Base-by-base conservation (phyloP, 2,113 vertebrate genomes). In the Hoplias malabaricus region DNA sequence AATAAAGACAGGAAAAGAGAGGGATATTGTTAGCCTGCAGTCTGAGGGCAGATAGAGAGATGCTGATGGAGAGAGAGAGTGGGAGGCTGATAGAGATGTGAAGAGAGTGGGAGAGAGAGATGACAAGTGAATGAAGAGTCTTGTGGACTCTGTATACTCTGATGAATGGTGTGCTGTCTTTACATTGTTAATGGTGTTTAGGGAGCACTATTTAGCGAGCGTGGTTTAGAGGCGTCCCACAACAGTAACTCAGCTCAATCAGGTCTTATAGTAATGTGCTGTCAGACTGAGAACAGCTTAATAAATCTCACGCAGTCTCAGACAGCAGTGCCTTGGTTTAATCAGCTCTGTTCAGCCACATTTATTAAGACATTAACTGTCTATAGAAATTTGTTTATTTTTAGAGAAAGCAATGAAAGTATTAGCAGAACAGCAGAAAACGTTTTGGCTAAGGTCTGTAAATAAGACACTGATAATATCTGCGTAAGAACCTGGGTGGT, bases 131-230 rank as follows among this genome's bases (percentile, higher is more conserved):
- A 46, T 59, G 65, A 43, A 6, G 2, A 61, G 54, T 54, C 59
- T 16, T 29, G 77, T 53, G 36, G 75, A 66, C 69, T 78, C 36
- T 54, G 63, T 36, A 34, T 23, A 19, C 46, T 19, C 12, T 75
- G 73, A 84, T 71, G 82, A 84, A 87, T 42, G 70, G 46, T 77
- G 57, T 56, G 75, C 34, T 83, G 61, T 72, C 81, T 82, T 79
- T 78, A 31, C 74, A 67, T 85, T 27, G 3, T 74, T 81, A 82
- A 88, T 77, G 54, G 76, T 72, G 46, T 84, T 73, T 78, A 78
- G 34, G 80, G 46, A 83, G 75, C 78, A 63, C 53, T 80, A 83
- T 81, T 82, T 84, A 78, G 84, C 76, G 83, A 53, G 31, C 16
- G 86, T 81, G 50, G 84, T 80, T 79, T 63, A 34, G 71, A 46